Base-by-base conservation (phyloP, 2,113 vertebrate species). In the Chaenocephalus aceratus region DNA sequence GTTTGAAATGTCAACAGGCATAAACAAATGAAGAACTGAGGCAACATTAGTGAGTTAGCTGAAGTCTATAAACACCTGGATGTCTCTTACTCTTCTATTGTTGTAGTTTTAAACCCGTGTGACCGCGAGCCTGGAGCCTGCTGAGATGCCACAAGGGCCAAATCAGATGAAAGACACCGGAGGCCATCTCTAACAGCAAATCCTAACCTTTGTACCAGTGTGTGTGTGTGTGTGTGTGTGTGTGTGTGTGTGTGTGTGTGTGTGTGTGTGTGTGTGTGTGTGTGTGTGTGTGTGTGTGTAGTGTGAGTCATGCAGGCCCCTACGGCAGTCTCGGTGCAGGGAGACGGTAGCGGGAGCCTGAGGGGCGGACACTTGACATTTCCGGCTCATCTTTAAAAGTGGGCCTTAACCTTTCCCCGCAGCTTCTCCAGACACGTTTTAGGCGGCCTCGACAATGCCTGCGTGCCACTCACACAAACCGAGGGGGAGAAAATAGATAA, bases 321-420 rank as follows among this genome's bases (percentile, higher is more conserved):
- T 70, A 46, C 41, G 82, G 91, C 88, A 75, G 85, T 81, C 79
- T 84, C 0, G 66, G 88, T 74, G 65, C 81, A 81, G 79, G 77
- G 87, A 88, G 86, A 86, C 83, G 36, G 85, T 58, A 72, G 88
- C 49, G 11, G 21, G 74, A 88, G 88, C 93, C 88, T 51, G 80
- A 89, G 92, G 92, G 91, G 84, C 76, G 80, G 79, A 90, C 92
- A 91, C 93, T 94, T 95, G 93, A 94, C 94, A 94, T 95, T 94
- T 94, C 88, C 72, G 80, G 91, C 90, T 67, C 65, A 53, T 67
- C 65, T 94, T 92, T 93, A 89, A 93, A 92, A 91, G 91, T 93
- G 92, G 87, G 87, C 91, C 90, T 93, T 94, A 94, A 93, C 94
- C 91, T 94, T 94, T 94, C 83, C 87, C 84, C 48, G 58, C 87